A percentile compares a stretch with the other conserved stretches of the same genome.
Conservation (phyloP, 2,113 vertebrate genomes). For the Silurus asotus region DNA sequence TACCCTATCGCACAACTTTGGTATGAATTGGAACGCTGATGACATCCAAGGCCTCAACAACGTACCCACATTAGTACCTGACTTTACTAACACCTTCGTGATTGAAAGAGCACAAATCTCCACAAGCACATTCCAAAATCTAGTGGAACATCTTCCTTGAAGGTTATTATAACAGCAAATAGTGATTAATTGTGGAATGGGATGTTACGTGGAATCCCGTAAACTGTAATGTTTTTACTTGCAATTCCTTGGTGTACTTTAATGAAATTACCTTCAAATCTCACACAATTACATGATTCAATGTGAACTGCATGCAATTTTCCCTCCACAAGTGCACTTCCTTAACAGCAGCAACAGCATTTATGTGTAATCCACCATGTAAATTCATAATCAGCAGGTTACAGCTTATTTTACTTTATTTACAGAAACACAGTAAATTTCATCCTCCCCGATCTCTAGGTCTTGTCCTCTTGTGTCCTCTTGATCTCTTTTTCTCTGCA, state of each 20-base stretch:
- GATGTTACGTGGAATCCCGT: no score
- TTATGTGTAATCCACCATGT: not conserved
- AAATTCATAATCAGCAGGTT: not conserved
- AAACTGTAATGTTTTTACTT: not conserved
- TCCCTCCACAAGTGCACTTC: not conserved
- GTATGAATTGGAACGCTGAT: no score
- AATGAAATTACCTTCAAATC: not conserved
- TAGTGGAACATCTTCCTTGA: no score
- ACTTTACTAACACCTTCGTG: no score
- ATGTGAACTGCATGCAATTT: not conserved
- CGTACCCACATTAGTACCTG: no score
- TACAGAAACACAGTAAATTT: not conserved
- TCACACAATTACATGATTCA: not conserved
- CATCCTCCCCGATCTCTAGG: slow-evolving; percentile 21
- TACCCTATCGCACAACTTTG: no score
- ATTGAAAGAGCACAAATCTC: no score
- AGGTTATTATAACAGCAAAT: no score
- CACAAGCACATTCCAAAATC: no score
- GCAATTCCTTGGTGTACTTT: not conserved
- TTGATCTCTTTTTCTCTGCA: slow-evolving; percentile 55
- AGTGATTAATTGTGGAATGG: no score
- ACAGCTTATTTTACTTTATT: not conserved
- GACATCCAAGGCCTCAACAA: no score
- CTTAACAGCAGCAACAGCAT: not conserved
- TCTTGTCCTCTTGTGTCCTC: slow-evolving; percentile 17